phyloP scores from a whole-genome alignment of 53 echinoderm and acorn worm species.

The Echinarachnius parma region DNA sequence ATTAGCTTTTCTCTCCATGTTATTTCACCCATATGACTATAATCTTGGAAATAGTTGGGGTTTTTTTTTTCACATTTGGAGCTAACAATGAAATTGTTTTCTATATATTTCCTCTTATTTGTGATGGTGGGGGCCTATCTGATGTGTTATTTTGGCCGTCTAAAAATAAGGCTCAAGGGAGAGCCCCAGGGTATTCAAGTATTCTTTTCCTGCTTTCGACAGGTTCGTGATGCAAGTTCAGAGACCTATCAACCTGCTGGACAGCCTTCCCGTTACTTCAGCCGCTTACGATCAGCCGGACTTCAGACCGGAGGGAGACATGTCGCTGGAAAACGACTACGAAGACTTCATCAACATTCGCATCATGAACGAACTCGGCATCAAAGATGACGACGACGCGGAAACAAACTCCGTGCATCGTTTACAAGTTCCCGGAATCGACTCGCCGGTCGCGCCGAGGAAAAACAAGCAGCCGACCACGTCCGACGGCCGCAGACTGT shows the following conservation, averaged over 20 bases:
- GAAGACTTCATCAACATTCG: slow-evolving; percentile 83
- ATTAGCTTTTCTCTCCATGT: too few species aligned
- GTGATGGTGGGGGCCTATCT: too few species aligned
- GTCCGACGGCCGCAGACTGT: slow-evolving; percentile 63
- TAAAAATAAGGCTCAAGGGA: too few species aligned
- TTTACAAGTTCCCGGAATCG: slow-evolving; percentile 65
- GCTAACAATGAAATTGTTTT: too few species aligned
- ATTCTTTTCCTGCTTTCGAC: too few species aligned
- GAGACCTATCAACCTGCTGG: slow-evolving; percentile 65
- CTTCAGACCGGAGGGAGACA: slow-evolving; percentile 40
- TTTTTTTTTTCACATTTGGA: too few species aligned
- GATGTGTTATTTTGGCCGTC: too few species aligned
- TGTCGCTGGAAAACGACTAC: slow-evolving; percentile 74
- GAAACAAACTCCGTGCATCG: not conserved
- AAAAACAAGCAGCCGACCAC: slow-evolving; percentile 61
- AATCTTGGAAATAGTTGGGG: too few species aligned
- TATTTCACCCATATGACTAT: too few species aligned
- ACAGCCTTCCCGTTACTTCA: slow-evolving; percentile 20
- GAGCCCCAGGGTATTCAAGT: too few species aligned
- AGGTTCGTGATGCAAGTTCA: slow-evolving; percentile 77
- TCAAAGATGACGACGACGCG: slow-evolving; percentile 59
- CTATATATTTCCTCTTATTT: too few species aligned
- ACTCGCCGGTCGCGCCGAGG: slow-evolving; percentile 74
- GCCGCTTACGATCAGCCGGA: slow-evolving; percentile 60
- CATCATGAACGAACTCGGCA: slow-evolving; percentile 66